Conservation (phyloP, 2,113 vertebrate species). For the Cebidichthys violaceus region DNA sequence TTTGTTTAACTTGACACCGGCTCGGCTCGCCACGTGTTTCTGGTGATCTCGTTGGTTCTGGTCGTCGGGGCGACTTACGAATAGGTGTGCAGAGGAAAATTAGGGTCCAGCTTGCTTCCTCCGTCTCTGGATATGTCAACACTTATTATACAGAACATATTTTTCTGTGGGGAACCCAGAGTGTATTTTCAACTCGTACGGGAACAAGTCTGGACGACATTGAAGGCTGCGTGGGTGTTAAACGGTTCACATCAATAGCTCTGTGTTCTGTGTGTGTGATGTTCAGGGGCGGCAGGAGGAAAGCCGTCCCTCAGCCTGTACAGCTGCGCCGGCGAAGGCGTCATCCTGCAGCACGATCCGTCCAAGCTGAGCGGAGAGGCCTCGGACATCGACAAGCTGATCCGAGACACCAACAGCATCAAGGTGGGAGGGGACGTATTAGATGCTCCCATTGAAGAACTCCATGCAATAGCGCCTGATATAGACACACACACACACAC, state of each 20-base stretch:
- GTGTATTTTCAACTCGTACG: not conserved
- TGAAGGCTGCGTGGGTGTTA: not conserved
- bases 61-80: not conserved
- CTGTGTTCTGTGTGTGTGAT: slow-evolving; percentile 15
- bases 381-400: slow-evolving; percentile 91
- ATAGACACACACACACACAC: no score
- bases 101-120: slow-evolving; percentile 1
- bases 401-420: slow-evolving; percentile 91
- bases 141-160: not conserved
- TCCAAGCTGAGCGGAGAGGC: slow-evolving; percentile 90
- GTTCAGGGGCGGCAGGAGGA: slow-evolving; percentile 84
- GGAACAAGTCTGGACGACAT: not conserved
- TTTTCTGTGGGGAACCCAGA: not conserved
- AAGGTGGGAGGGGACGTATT: slow-evolving; percentile 82
- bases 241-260: not conserved
- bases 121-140: not conserved
- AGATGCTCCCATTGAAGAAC: no score
- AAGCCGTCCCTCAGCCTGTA: slow-evolving; percentile 88
- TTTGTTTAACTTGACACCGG: slow-evolving; percentile 14
- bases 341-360: slow-evolving; percentile 93
- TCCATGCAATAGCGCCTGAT: no score
- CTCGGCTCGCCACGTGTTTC: not conserved
- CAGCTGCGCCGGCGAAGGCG: slow-evolving; percentile 95
- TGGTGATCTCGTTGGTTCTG: slow-evolving; percentile 11
- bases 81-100: not conserved